Conservation (phyloP, 2,113 vertebrate genomes). For the Amphilophus citrinellus region DNA sequence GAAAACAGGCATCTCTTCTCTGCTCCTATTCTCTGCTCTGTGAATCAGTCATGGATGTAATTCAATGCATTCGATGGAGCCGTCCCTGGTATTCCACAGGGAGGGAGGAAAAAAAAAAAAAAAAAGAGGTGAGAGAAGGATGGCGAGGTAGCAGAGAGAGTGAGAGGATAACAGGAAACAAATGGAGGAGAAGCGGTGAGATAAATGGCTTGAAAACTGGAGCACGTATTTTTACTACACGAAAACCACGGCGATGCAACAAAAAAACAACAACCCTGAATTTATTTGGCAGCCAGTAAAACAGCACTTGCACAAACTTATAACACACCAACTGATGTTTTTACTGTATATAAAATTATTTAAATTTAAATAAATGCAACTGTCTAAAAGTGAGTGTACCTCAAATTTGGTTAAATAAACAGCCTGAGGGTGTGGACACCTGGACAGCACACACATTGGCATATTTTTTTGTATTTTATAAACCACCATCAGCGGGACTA, state of each 20-base stretch:
- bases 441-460: too few species aligned
- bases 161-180: slow-evolving; percentile 24
- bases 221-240: background rate
- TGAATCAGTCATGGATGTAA: slow-evolving; percentile 73
- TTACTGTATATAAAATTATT: background rate
- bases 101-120: background rate
- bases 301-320: background rate
- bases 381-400: too few species aligned
- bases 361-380: background rate
- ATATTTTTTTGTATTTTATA: background rate
- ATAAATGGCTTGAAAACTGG: slow-evolving; percentile 12
- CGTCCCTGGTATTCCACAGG: slow-evolving; percentile 48
- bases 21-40: slow-evolving; percentile 44
- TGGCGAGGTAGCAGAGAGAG: slow-evolving; percentile 20
- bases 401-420: background rate
- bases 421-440: background rate
- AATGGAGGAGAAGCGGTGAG: slow-evolving; percentile 18
- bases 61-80: slow-evolving; percentile 64
- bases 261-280: background rate
- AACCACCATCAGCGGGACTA: background rate
- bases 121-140: slow-evolving; percentile 51
- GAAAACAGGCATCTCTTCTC: slow-evolving; percentile 50
- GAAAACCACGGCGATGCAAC: background rate
- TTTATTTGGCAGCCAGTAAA: background rate
- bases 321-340: background rate